Evolutionary conservation across 2,797 vertebrate species (phyloP).

Genomic region (Microhierax caerulescens): DNA sequence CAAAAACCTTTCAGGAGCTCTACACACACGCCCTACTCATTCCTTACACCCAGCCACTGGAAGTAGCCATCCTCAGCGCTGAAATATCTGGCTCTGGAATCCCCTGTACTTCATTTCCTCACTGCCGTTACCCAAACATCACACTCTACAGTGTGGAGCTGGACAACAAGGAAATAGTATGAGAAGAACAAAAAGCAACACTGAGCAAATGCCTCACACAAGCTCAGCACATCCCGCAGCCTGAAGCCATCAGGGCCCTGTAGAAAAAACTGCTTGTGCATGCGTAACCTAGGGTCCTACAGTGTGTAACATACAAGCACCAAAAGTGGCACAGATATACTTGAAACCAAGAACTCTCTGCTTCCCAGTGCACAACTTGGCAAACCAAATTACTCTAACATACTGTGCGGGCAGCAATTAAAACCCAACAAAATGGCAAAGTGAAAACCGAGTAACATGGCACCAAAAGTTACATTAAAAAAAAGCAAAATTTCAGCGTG

Average conservation of each 20-base stretch:
- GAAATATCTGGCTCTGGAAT: not conserved
- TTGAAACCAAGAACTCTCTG: not conserved
- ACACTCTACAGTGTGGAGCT: rapidly evolving
- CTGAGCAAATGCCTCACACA: rapidly evolving
- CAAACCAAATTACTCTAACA: not conserved
- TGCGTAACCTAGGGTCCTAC: rapidly evolving
- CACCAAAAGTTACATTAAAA: not conserved
- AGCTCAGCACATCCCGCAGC: not conserved
- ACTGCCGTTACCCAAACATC: not conserved
- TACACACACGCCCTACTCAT: not conserved
- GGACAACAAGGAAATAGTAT: not conserved
- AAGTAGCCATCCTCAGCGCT: not conserved
- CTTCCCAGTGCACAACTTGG: rapidly evolving
- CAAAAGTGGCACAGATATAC: rapidly evolving
- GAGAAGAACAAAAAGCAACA: not conserved
- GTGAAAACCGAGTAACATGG: not conserved
- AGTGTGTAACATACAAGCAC: rapidly evolving
- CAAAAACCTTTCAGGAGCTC: not conserved
- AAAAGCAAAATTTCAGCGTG: not conserved
- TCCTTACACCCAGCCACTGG: not conserved
- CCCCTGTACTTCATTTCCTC: not conserved
- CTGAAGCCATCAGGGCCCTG: not conserved
- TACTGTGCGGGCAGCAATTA: not conserved
- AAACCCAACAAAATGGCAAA: not conserved
- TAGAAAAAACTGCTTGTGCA: not conserved